A percentile compares a stretch with the other conserved stretches of the same genome.
phyloP scores from a whole-genome alignment of 2,797 vertebrate species.

The Megaceryle alcyon region DNA sequence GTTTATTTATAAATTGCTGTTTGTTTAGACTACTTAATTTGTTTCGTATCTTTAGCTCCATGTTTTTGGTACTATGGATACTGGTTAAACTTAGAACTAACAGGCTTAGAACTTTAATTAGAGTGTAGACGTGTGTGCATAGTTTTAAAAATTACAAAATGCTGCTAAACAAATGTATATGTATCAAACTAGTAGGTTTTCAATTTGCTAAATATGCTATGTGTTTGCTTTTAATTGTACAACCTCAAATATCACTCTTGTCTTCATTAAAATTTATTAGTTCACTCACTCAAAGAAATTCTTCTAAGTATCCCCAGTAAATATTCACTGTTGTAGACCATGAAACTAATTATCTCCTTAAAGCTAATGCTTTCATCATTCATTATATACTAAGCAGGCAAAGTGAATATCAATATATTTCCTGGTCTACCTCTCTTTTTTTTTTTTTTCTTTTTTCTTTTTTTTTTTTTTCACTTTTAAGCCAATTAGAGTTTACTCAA shows the following conservation, averaged over 20 bases:
- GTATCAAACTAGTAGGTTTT: neutral
- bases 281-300: constrained; percentile 5
- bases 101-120: neutral
- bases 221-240: constrained; percentile 52
- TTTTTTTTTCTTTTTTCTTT: neutral
- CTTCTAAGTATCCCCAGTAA: constrained; percentile 35
- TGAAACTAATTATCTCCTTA: constrained; percentile 46
- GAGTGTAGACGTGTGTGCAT: neutral
- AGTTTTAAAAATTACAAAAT: neutral
- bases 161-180: neutral
- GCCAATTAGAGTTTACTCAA: neutral
- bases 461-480: neutral
- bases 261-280: constrained; percentile 54
- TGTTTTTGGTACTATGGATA: neutral
- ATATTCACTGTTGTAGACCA: constrained; percentile 27
- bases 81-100: neutral
- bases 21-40: neutral
- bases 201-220: constrained; percentile 15
- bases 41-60: neutral
- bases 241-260: constrained; percentile 25
- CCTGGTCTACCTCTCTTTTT: neutral
- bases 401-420: neutral
- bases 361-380: constrained; percentile 3
- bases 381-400: neutral
- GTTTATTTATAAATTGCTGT: neutral